Evolutionary conservation across 2,797 vertebrate species (phyloP).

Genomic region (Yasuhikotakia modesta): DNA sequence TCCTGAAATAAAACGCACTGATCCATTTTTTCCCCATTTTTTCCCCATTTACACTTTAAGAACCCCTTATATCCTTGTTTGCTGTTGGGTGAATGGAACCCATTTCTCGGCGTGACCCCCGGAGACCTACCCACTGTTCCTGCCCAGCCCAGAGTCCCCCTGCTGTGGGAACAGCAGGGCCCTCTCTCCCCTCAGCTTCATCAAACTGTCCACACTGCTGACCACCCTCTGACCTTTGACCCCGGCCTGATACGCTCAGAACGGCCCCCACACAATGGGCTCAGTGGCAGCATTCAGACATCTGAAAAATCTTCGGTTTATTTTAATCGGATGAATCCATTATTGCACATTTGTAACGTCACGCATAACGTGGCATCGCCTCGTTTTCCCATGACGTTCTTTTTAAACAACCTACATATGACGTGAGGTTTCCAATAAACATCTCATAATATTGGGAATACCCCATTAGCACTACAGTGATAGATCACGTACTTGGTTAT

Average conservation of each 20-base stretch:
- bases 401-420: neutral
- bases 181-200: slow-evolving; percentile 49
- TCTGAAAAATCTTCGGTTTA: slow-evolving; percentile 52
- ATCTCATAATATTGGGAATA: slow-evolving; percentile 28
- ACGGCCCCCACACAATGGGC: slow-evolving; percentile 40
- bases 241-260: slow-evolving; percentile 36
- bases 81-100: slow-evolving; percentile 37
- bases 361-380: neutral
- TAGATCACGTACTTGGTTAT: slow-evolving; percentile 10
- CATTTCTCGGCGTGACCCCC: slow-evolving; percentile 44
- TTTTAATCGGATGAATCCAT: slow-evolving; percentile 45
- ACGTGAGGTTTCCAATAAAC: slow-evolving; percentile 1
- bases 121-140: slow-evolving; percentile 31
- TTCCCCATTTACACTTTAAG: neutral
- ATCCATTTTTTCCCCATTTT: slow-evolving; percentile 1
- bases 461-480: neutral
- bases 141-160: slow-evolving; percentile 17
- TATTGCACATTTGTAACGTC: slow-evolving; percentile 22
- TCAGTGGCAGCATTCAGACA: slow-evolving; percentile 48
- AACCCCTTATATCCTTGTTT: slow-evolving; percentile 10
- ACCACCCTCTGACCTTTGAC: slow-evolving; percentile 56
- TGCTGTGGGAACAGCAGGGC: slow-evolving; percentile 53
- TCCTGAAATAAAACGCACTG: neutral
- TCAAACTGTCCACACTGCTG: slow-evolving; percentile 57
- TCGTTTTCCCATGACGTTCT: slow-evolving; percentile 21